Evolutionary conservation across 2,888 invertebrate species (phyloP), one percentile per base, ranked within the genome.

Genomic region (Drosophila heteroneura): DNA sequence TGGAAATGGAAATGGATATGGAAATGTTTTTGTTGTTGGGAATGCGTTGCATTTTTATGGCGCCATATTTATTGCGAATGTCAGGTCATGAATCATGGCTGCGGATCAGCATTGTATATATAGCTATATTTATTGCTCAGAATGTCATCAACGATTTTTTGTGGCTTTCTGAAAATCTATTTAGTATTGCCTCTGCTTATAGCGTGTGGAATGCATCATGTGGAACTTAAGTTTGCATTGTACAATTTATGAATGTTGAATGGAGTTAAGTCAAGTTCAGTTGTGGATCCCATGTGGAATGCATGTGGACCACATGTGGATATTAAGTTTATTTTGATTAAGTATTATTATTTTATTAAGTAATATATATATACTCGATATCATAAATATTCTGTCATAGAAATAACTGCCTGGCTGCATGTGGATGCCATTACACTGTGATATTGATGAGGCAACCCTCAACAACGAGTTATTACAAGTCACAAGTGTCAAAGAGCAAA

Each of bases 21-120:
- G 33, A 35, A 14, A 35, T 14, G 35, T 14, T 35, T 35, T 35
- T 5, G 35, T 26, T 47, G 16, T 9, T 26, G 1, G 47, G 67
- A 67, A 59, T 70, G 53, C 64, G 52, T 64, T 70, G 71, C 67
- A 62, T 37, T 72, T 76, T 63, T 37, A 71, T 77, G 71, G 77
- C 71, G 71, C 77, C 76, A 76, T 60, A 76, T 77, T 68, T 59
- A 65, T 62, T 68, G 54, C 41, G 76, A 71, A 71, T 76, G 71
- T 80, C 78, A 67, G 66, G 30, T 35, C 26, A 65, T 69, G 62
- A 72, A 81, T 76, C 64, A 62, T 62, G 35, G 35, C 32, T 44
- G 35, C 14, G 9, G 26, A 47, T 47, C 16, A 47, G 26, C 47
- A 26, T 22, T 26, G 16, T 57, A 35, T 53, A 35, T 52, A 19